Conservation (phyloP, 2,797 vertebrate genomes). For the Phrynocephalus vlangalii region DNA sequence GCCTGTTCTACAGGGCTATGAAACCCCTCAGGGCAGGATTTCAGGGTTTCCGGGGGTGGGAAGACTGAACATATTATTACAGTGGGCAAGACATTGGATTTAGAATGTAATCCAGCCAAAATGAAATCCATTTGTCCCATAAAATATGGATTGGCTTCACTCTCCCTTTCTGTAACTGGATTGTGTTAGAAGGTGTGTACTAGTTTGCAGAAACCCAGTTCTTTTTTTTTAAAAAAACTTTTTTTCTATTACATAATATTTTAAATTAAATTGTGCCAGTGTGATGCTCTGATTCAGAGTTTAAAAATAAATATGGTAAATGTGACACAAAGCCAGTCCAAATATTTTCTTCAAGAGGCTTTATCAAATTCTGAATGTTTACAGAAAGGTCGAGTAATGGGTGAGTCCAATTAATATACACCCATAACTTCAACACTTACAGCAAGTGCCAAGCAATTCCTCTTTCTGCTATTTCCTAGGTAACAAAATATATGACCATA, state of each 20-base stretch:
- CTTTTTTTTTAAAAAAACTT: neutral
- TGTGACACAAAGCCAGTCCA: neutral
- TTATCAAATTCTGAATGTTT: constrained; percentile 4
- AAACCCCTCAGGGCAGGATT: too few relatives aligned
- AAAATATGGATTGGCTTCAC: neutral
- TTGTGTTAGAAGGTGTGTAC: neutral
- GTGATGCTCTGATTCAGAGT: neutral
- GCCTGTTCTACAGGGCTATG: too few relatives aligned
- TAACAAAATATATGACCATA: neutral
- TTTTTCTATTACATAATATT: neutral
- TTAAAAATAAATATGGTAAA: neutral
- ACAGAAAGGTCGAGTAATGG: neutral
- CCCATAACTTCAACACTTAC: neutral
- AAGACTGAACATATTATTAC: too few relatives aligned
- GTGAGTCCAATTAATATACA: neutral
- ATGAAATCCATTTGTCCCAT: neutral
- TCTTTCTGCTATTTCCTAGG: constrained; percentile 10
- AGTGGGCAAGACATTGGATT: too few relatives aligned
- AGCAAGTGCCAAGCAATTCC: constrained; percentile 1
- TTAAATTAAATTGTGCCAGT: constrained; percentile 4
- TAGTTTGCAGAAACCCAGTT: neutral
- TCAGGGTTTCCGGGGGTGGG: too few relatives aligned
- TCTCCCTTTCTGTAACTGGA: neutral
- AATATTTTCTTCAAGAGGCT: neutral
- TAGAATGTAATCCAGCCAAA: neutral